phyloP scores from a whole-genome alignment of 2,113 vertebrate species.

The Tupaia tana region DNA sequence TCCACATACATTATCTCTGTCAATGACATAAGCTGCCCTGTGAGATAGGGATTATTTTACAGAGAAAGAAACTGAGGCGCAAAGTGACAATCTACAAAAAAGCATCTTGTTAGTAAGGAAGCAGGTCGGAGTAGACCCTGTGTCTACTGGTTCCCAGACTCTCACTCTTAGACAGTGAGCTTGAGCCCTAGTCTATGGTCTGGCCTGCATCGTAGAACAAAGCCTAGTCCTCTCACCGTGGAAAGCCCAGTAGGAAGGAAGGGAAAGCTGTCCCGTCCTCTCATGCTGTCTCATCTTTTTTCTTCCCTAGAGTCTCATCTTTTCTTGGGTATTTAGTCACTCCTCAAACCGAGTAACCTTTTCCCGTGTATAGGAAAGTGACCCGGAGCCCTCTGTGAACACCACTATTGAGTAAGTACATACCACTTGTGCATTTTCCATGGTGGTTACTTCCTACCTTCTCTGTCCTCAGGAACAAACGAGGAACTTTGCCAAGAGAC shows the following conservation, averaged over 20 bases:
- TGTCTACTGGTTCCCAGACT: neutral
- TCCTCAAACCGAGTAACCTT: neutral
- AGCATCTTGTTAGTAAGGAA: neutral
- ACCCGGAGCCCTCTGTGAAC: neutral
- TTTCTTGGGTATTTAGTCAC: neutral
- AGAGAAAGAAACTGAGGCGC: neutral
- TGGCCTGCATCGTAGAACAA: too few species aligned
- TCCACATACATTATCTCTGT: neutral
- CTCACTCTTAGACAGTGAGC: neutral
- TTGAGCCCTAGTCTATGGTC: rapidly evolving
- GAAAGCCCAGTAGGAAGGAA: neutral
- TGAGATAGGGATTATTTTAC: neutral
- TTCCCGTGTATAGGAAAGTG: neutral
- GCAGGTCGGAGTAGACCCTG: neutral
- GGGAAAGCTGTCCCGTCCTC: too few species aligned
- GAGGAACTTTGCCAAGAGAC: neutral
- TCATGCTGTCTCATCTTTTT: neutral
- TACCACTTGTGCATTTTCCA: neutral
- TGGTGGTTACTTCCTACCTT: neutral
- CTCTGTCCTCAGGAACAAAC: neutral
- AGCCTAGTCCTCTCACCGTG: neutral
- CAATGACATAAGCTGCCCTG: neutral
- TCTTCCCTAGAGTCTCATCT: neutral
- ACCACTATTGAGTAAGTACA: neutral
- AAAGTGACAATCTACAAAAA: neutral